Evolutionary conservation across 2,797 vertebrate species (phyloP), one percentile per base, ranked within the genome.

Genomic region (Acrossocheilus fasciatus): DNA sequence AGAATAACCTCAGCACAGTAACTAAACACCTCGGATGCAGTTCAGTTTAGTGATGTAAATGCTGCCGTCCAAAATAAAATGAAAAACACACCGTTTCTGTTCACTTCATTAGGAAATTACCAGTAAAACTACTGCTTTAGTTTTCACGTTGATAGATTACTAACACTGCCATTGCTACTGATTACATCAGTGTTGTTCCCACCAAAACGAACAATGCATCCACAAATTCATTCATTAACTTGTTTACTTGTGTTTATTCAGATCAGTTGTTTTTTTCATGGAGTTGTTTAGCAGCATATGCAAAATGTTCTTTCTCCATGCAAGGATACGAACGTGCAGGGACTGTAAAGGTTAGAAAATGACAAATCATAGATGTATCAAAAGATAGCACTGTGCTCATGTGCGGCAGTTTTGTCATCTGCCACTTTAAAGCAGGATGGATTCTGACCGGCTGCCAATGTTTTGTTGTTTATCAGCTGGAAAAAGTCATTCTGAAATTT

Each of bases 1-100:
- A 62, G 12, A 2, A 57, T 50, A 36, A 36, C 43, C 26, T 41
- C 64, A 72, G 34, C 20, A 39, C 30, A 36, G 64, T 52, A 36
- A 69, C 54, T 45, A 43, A 79, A 79, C 10, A 9, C 36, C 45
- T 69, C n/a, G 12, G 39, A 62, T 3, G n/a, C 14, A 41, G 14
- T 52, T 70, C 66, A 54, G 66, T 54, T 82, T 39, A 82, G 23
- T 41, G 45, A 34, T 50, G 26, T 41, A 81, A 52, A 69, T 4
- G 14, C 20, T 39, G 20, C 54, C 14, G 17, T 45, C 14, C 5
- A 23, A 30, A 54, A 75, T 20, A 20, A 30, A 20, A 34, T 43
- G 6, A 9, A 4, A 30, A 17, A 34, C 36, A 70, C 26, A 18
- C 14, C 10, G 0, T 47, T 34, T 64, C 6, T 23, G 12, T 47